Evolutionary conservation across 1,140 invertebrate genomes (phyloP).

Genomic region (Polyergus mexicanus): DNA sequence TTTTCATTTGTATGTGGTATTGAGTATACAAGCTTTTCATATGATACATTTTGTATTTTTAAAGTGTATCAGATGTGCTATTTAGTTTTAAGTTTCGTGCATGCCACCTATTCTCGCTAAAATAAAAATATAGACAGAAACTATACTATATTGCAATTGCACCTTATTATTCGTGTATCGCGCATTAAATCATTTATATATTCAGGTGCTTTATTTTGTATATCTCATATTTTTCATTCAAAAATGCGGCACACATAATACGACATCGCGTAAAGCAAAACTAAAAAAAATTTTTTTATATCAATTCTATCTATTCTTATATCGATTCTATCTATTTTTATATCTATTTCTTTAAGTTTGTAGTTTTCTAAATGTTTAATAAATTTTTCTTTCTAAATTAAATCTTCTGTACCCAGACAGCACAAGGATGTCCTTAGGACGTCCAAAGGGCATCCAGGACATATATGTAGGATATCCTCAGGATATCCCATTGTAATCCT

Average conservation of each 20-base stretch:
- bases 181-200: background rate
- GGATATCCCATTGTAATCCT: too few relatives aligned
- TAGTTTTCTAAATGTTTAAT: background rate
- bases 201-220: conserved; percentile 5
- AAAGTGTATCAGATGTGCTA: conserved; percentile 30
- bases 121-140: conserved; percentile 1
- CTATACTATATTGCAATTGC: conserved; percentile 18
- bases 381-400: conserved; percentile 1
- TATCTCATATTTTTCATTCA: background rate
- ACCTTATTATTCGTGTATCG: background rate
- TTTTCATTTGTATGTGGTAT: background rate
- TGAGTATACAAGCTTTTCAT: background rate
- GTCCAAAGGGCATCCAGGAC: too few relatives aligned
- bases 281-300: conserved; percentile 9
- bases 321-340: background rate
- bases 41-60: conserved; percentile 7
- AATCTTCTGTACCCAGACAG: too few relatives aligned
- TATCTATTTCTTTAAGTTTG: conserved; percentile 19
- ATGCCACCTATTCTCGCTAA: conserved; percentile 42
- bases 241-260: conserved; percentile 36
- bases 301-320: background rate
- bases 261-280: conserved; percentile 13
- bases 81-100: conserved; percentile 17
- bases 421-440: too few relatives aligned
- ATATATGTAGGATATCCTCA: too few relatives aligned